Evolutionary conservation across 2,888 invertebrate species (phyloP), one percentile per base, ranked within the genome.

Genomic region (Tiliacea aurago): DNA sequence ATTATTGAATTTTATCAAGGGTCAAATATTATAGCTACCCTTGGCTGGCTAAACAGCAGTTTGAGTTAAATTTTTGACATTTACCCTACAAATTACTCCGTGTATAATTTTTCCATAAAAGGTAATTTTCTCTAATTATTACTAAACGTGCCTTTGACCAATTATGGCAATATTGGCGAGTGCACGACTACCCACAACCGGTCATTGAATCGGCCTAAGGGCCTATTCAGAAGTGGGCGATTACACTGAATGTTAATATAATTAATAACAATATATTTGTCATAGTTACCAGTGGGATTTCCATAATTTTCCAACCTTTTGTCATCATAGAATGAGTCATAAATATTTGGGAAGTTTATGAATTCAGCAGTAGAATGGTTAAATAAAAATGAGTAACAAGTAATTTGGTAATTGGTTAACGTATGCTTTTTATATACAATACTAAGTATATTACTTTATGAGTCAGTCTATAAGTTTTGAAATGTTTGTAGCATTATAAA

Each of bases 251-350:
- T n/a, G n/a, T n/a, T n/a, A n/a, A n/a, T n/a, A n/a, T n/a, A n/a
- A n/a, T n/a, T n/a, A n/a, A n/a, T n/a, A n/a, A n/a, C n/a, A n/a
- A 53, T 23, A 18, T 69, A 51, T 51, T 51, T 28, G 51, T 47
- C 59, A 53, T 33, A 33, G 33, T 2, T 23, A 33, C 5, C 3
- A 33, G 7, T 15, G 49, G n/a, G 3, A 61, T 0, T 55, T 6
- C 20, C n/a, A 47, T 47, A 47, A 41, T 61, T 41, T 45, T 15
- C 53, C 11, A n/a, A 2, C 4, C 9, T 9, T 72, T 53, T 61
- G 11, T 61, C 59, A 53, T n/a, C n/a, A 28, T 4, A 18, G 9
- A 58, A 62, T 80, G 80, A 51, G 28, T 64, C 76, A 76, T 18
- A 51, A 33, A 80, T n/a, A 51, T 33, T 64, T 47, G 33, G 41